phyloP scores from a whole-genome alignment of 1,140 invertebrate species.

The Pogonomyrmex californicus region DNA sequence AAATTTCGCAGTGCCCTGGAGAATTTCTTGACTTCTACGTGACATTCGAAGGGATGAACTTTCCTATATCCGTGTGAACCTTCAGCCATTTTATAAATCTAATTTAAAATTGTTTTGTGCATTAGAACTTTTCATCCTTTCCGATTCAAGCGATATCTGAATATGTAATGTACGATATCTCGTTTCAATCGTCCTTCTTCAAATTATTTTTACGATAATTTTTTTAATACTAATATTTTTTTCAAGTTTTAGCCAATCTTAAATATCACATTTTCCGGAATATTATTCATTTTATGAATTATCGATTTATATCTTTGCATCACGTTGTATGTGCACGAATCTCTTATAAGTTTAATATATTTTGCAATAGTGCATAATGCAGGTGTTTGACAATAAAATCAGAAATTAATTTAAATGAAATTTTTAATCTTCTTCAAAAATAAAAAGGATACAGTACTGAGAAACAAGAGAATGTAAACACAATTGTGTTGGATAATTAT shows the following conservation, averaged over 20 bases:
- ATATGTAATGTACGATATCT: background rate
- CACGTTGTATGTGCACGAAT: background rate
- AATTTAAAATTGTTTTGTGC: slow-evolving; percentile 26
- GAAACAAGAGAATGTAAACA: background rate
- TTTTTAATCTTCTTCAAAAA: background rate
- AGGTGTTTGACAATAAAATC: background rate
- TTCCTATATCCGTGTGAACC: background rate
- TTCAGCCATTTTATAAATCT: slow-evolving; percentile 40
- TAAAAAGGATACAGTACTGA: background rate
- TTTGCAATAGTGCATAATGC: background rate
- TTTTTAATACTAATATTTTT: background rate
- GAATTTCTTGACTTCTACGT: slow-evolving; percentile 24
- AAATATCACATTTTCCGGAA: background rate
- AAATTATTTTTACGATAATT: background rate
- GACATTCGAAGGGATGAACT: slow-evolving; percentile 31
- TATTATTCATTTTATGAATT: background rate
- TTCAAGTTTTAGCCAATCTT: background rate
- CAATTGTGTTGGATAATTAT: background rate
- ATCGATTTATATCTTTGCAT: slow-evolving; percentile 3
- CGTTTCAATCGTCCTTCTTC: background rate
- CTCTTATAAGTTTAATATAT: background rate
- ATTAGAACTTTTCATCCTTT: slow-evolving; percentile 15
- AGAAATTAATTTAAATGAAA: background rate
- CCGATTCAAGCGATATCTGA: background rate
- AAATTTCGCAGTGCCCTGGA: slow-evolving; percentile 47